Conservation (phyloP, 1,140 invertebrate genomes). For the Brachionus asplanchnoidis region DNA sequence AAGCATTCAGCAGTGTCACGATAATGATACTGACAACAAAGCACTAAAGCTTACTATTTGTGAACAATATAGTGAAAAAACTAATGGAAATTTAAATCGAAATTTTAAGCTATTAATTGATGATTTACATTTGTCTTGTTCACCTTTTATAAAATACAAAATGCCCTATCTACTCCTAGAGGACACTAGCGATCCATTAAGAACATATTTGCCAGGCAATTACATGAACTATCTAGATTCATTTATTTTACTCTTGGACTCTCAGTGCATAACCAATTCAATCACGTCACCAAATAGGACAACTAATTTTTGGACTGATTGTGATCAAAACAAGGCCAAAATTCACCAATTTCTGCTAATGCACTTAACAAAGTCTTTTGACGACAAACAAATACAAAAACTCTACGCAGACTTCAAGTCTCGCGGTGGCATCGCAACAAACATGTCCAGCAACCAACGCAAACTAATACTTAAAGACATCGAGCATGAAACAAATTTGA, state of each 20-base stretch:
- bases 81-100: conserved; percentile 54
- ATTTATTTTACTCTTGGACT: conserved; percentile 41
- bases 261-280: neutral
- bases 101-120: conserved; percentile 70
- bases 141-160: conserved; percentile 75
- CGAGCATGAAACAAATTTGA: conserved; percentile 4
- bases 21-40: neutral
- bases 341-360: conserved; percentile 36
- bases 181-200: conserved; percentile 70
- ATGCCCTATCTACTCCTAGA: conserved; percentile 80
- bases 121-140: conserved; percentile 72
- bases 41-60: neutral
- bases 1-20: neutral
- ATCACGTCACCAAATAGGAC: conserved; percentile 12
- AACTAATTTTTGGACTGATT: conserved; percentile 64
- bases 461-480: conserved; percentile 1
- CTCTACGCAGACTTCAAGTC: conserved; percentile 14
- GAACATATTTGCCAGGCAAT: conserved; percentile 71
- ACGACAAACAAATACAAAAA: conserved; percentile 2
- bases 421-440: neutral
- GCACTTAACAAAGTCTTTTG: neutral
- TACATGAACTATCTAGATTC: conserved; percentile 62
- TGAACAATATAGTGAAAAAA: conserved; percentile 26
- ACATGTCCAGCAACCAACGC: neutral
- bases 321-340: conserved; percentile 54